A percentile compares a stretch with the other conserved stretches of the same genome.
Evolutionary conservation across 2,888 invertebrate genomes (phyloP).

Genomic region (Parthenolecanium corni): DNA sequence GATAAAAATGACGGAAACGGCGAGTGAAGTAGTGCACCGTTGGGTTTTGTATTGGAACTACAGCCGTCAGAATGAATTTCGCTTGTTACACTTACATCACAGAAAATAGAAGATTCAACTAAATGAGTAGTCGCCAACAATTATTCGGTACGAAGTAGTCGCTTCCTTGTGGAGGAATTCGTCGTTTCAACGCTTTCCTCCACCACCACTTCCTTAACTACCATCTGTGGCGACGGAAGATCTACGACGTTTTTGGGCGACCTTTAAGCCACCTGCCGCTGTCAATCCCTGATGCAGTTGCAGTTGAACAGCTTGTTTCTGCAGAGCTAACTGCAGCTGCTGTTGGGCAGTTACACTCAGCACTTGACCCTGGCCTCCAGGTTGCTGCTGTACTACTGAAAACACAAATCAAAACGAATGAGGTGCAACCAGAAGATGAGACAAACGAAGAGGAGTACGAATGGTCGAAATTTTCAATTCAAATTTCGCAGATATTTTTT

Average conservation of each 20-base stretch:
- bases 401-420: neutral
- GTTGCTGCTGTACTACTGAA: constrained; percentile 22
- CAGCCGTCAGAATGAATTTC: no score
- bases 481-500: no score
- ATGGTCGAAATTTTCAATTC: neutral
- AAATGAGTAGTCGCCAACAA: neutral
- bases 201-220: neutral
- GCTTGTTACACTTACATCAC: constrained; percentile 17
- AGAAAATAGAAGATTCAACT: constrained; percentile 3
- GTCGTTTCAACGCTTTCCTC: neutral
- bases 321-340: constrained; percentile 21
- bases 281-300: constrained; percentile 22
- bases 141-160: no score
- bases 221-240: constrained; percentile 25
- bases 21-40: no score
- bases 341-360: constrained; percentile 22
- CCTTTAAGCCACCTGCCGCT: constrained; percentile 20
- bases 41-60: no score
- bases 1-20: no score
- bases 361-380: constrained; percentile 22
- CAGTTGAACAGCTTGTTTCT: constrained; percentile 18
- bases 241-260: constrained; percentile 20
- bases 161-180: neutral
- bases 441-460: neutral
- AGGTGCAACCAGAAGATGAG: no score